Base-by-base conservation (phyloP, 2,888 invertebrate genomes). In the Ellobium chinense region DNA sequence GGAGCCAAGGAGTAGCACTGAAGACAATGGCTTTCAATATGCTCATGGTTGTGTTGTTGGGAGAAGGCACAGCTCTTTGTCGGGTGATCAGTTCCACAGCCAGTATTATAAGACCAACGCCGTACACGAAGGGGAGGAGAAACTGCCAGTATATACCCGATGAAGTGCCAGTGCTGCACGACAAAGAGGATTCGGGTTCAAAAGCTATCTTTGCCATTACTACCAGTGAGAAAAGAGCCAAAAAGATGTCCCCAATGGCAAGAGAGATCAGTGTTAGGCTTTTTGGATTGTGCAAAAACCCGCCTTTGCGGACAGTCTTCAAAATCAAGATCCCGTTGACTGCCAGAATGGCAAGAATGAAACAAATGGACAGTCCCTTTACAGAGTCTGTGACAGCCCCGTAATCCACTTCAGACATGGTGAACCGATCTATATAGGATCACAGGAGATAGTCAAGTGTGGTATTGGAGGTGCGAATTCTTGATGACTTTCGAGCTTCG, bases 111-210 rank as follows among this genome's bases (percentile, higher is more conserved):
- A 69, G 24, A 14, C 69, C 69, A 1, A 69, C 46, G 2, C 69
- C 69, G 29, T 54, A 69, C 54, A 69, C 69, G 46, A 46, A 69
- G 29, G 39, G 69, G 24, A 69, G 39, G 69, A 69, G 9, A 29
- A 14, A 46, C 9, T 18, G 1, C 9, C 1, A 1, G 5, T 69
- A 69, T 14, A 69, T 46, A 1, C 0, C 3, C 1, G 46, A 9
- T 12, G 54, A 69, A 18, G 18, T 1, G 2, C 0, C 1, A 0
- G 46, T 29, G 9, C 18, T 24, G 21, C 69, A 69, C 1, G 63
- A 3, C 21, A 31, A 14, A n/a, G n/a, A n/a, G 14, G 1, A 5
- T 29, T 1, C 14, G 3, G 2, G 31, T 24, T 29, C 1, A 14
- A 14, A 14, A 4, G 37, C 7, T 0, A 29, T 29, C 14, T 18